A percentile compares a stretch with the other conserved stretches of the same genome.
Evolutionary conservation across 2,113 vertebrate species (phyloP).

Genomic region (Actenoides hombroni): DNA sequence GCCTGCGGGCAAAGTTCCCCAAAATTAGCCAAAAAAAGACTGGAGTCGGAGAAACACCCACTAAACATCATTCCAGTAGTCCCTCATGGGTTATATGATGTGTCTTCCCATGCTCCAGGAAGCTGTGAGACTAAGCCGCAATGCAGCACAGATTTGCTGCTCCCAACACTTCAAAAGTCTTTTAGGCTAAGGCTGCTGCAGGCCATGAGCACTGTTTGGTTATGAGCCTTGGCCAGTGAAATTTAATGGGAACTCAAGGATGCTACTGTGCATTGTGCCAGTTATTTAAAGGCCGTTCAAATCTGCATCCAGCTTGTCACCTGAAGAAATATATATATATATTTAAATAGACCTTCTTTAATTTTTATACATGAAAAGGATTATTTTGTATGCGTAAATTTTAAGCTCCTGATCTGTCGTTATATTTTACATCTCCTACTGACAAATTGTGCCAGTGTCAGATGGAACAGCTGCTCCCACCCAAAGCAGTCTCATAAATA

Average conservation of each 20-base stretch:
- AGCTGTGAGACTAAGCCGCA: not conserved
- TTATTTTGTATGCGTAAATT: not conserved
- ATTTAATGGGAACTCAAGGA: not conserved
- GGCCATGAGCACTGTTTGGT: not conserved
- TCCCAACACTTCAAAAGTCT: not conserved
- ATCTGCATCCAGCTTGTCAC: not conserved
- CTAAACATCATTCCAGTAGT: not conserved
- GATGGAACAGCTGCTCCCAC: slow-evolving; percentile 47
- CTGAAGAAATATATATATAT: not conserved
- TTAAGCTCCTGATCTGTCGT: slow-evolving; percentile 8
- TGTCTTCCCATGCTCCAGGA: not conserved
- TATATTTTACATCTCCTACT: not conserved
- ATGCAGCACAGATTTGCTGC: not conserved
- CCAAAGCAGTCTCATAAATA: slow-evolving; percentile 32
- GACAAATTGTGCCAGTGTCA: not conserved
- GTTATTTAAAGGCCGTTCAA: slow-evolving; percentile 21
- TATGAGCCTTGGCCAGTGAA: not conserved
- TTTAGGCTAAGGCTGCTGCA: not conserved
- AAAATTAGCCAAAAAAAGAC: not conserved
- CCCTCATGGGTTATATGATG: not conserved
- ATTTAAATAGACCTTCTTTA: not conserved
- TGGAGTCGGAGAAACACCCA: not conserved
- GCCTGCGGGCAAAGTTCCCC: not conserved
- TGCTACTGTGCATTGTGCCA: not conserved
- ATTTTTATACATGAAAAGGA: not conserved